Evolutionary conservation across 1,140 invertebrate species (phyloP).

Genomic region (Penaeus japonicus): DNA sequence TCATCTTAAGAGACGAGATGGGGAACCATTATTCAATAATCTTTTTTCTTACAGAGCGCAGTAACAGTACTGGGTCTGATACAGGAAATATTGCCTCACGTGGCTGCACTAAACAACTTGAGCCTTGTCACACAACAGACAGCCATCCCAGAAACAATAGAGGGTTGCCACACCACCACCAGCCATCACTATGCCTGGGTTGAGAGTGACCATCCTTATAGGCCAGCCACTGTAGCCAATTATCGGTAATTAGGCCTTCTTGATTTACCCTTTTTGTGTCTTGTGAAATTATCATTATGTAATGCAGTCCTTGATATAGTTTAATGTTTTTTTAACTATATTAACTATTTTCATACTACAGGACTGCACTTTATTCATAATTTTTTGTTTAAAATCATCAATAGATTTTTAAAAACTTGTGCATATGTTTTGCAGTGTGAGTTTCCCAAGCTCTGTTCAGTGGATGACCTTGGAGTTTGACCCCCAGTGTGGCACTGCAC

Average conservation of each 20-base stretch:
- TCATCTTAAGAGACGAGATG: no score
- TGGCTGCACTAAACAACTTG: conserved; percentile 80
- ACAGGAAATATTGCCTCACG: conserved; percentile 88
- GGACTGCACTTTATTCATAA: no score
- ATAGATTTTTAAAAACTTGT: conserved; percentile 17
- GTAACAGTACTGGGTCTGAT: conserved; percentile 90
- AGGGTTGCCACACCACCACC: conserved; percentile 56
- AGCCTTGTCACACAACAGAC: conserved; percentile 57
- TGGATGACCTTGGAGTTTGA: conserved; percentile 96
- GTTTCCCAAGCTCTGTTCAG: conserved; percentile 86
- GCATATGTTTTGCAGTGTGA: conserved; percentile 71
- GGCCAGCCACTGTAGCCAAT: conserved; percentile 84
- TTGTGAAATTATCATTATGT: no score
- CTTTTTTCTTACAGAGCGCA: conserved; percentile 71
- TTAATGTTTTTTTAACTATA: neutral
- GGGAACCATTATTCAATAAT: neutral
- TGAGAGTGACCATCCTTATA: conserved; percentile 97
- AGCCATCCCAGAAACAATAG: conserved; percentile 61
- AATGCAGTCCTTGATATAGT: no score
- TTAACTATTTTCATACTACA: no score
- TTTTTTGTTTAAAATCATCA: neutral
- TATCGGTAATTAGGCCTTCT: conserved; percentile 72
- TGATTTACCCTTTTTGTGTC: neutral
- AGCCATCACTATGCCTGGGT: conserved; percentile 83
- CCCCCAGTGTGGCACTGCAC: conserved; percentile 87